Conservation (phyloP, 2,888 invertebrate genomes). For the Rutpela maculata region DNA sequence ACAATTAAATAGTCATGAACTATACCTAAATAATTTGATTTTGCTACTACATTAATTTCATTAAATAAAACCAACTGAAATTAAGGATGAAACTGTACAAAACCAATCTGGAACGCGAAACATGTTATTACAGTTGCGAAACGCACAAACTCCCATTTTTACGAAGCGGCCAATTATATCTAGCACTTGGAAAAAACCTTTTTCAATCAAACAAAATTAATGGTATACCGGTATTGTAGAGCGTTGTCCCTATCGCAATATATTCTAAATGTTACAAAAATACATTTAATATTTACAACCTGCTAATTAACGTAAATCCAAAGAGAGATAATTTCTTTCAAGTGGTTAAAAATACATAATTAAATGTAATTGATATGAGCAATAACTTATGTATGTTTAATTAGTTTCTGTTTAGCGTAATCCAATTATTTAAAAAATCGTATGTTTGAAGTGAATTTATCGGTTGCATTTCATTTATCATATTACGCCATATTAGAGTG, state of each 20-base stretch:
- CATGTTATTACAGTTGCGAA: conserved; percentile 28
- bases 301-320: conserved; percentile 29
- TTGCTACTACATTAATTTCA: neutral
- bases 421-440: conserved; percentile 5
- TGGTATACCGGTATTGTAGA: neutral
- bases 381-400: conserved; percentile 15
- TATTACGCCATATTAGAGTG: neutral
- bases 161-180: conserved; percentile 4
- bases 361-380: conserved; percentile 33
- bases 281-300: neutral
- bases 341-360: conserved; percentile 4
- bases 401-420: conserved; percentile 6
- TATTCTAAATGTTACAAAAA: conserved; percentile 30
- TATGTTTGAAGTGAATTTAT: conserved; percentile 22
- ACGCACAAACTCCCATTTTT: conserved; percentile 14
- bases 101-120: conserved; percentile 11
- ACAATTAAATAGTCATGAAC: too few species aligned
- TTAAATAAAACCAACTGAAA: neutral
- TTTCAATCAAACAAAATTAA: conserved; percentile 13
- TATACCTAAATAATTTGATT: too few species aligned
- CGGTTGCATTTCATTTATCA: conserved; percentile 1
- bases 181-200: conserved; percentile 1
- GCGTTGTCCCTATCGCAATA: conserved; percentile 17
- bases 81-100: conserved; percentile 27
- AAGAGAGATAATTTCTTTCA: conserved; percentile 15